phyloP scores from a whole-genome alignment of 2,797 vertebrate species.

The Gymnocypris eckloni region DNA sequence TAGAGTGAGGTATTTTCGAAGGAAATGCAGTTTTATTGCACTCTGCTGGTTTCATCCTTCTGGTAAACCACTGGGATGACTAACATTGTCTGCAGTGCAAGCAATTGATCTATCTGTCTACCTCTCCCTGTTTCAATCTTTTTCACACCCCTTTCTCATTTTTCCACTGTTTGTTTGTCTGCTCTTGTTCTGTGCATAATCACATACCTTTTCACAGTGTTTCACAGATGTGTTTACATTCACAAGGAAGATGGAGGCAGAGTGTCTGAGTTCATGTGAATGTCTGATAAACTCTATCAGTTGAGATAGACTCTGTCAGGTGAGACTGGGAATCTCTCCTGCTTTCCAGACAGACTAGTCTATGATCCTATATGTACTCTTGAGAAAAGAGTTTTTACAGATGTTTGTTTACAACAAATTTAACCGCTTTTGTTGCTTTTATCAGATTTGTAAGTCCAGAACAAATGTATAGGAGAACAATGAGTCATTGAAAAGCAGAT shows the following conservation, averaged over 20 bases:
- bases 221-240: slow-evolving; percentile 18
- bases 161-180: neutral
- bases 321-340: slow-evolving; percentile 4
- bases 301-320: neutral
- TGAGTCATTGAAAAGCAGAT: neutral
- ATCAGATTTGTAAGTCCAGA: neutral
- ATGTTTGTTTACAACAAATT: neutral
- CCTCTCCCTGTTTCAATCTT: neutral
- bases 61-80: neutral
- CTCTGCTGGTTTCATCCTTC: slow-evolving; percentile 32
- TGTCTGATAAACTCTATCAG: slow-evolving; percentile 31
- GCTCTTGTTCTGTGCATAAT: slow-evolving; percentile 36
- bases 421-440: neutral
- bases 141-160: neutral
- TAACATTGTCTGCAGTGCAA: slow-evolving; percentile 1
- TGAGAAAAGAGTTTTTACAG: neutral
- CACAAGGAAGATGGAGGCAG: neutral
- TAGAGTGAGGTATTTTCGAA: slow-evolving; percentile 11
- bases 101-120: neutral
- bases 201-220: neutral
- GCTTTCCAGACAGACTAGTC: neutral
- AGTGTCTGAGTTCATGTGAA: neutral
- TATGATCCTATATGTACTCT: neutral
- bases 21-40: slow-evolving; percentile 27
- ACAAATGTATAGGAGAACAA: neutral